Percentiles rank a stretch among this genome's conserved stretches.
Conservation (phyloP, 2,888 invertebrate genomes). For the Helicoverpa assulta region DNA sequence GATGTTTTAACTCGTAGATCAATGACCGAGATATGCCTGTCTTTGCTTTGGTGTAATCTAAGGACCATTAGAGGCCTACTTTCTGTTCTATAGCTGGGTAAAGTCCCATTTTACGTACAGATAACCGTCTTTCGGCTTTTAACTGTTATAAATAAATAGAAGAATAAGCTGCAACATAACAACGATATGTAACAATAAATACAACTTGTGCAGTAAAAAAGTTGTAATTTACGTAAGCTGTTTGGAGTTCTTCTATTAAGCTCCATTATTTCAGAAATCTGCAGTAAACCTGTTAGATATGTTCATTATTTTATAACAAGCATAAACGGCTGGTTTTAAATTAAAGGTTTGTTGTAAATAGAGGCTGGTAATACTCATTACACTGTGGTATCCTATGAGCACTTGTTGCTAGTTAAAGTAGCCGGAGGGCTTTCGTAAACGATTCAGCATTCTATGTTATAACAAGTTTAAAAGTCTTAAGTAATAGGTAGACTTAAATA, state of each 20-base stretch:
- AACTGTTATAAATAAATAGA: too few species aligned
- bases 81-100: background rate
- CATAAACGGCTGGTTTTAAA: background rate
- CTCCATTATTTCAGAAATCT: too few species aligned
- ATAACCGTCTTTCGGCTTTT: too few species aligned
- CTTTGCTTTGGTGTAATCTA: constrained; percentile 3
- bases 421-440: background rate
- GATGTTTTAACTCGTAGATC: constrained; percentile 26
- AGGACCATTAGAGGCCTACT: background rate
- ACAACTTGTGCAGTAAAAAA: too few species aligned
- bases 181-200: too few species aligned
- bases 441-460: background rate
- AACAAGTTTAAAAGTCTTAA: background rate
- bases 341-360: background rate
- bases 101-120: background rate
- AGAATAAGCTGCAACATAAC: too few species aligned
- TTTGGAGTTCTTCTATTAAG: too few species aligned
- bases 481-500: too few species aligned
- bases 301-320: too few species aligned
- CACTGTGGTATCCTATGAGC: background rate
- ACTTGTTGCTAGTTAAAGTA: constrained; percentile 3
- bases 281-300: too few species aligned
- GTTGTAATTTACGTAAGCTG: too few species aligned
- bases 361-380: background rate
- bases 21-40: background rate